Evolutionary conservation across 1,140 invertebrate genomes (phyloP).

Genomic region (Metaphire vulgaris): DNA sequence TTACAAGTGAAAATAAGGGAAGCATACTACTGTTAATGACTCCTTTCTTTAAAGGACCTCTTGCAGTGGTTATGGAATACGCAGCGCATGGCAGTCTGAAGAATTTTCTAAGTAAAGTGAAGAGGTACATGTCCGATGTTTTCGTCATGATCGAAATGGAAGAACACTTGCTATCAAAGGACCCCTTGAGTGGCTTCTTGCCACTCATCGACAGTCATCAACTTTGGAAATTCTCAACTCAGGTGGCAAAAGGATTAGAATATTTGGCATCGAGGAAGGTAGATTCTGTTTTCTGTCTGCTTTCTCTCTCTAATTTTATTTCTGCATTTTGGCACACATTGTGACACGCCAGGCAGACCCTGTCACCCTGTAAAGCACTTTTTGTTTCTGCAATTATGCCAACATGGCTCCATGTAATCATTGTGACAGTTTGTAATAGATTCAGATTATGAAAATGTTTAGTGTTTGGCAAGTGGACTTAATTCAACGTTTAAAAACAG

Average conservation of each 20-base stretch:
- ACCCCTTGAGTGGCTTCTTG: slow-evolving; percentile 58
- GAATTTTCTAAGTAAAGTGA: slow-evolving; percentile 77
- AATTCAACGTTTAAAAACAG: too few relatives aligned
- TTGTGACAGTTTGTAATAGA: too few relatives aligned
- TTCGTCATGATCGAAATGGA: not conserved
- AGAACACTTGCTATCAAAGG: slow-evolving; percentile 60
- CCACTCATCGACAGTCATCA: slow-evolving; percentile 60
- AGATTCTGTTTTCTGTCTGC: not conserved
- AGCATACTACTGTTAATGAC: too few relatives aligned
- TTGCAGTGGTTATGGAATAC: slow-evolving; percentile 88
- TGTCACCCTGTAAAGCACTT: too few relatives aligned
- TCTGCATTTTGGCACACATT: too few relatives aligned
- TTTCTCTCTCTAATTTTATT: too few relatives aligned
- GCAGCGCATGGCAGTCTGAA: slow-evolving; percentile 84
- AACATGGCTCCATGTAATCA: too few relatives aligned
- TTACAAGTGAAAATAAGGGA: too few relatives aligned
- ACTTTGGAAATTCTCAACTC: slow-evolving; percentile 75
- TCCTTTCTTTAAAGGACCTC: slow-evolving; percentile 54
- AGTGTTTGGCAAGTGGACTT: too few relatives aligned
- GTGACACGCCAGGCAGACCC: too few relatives aligned
- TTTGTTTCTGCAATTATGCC: too few relatives aligned
- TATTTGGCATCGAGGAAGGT: slow-evolving; percentile 81
- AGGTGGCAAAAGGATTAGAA: slow-evolving; percentile 89
- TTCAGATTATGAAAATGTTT: too few relatives aligned
- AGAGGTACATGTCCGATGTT: not conserved